Evolutionary conservation across 2,888 invertebrate genomes (phyloP).

Genomic region (Ramazzottius varieornatus): DNA sequence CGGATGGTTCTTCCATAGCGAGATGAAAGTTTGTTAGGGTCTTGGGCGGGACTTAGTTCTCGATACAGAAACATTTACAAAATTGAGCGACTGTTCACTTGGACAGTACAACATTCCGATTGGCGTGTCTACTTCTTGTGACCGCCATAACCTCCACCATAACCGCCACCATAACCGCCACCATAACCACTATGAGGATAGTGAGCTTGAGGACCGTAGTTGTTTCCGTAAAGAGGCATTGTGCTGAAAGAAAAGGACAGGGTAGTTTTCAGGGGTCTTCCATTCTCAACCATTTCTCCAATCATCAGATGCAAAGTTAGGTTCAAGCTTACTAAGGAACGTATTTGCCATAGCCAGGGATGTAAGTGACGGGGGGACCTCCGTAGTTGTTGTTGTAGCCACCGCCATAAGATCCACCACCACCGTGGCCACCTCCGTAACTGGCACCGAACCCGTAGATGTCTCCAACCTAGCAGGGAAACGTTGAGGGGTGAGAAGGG

Average conservation of each 20-base stretch:
- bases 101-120: too few species aligned
- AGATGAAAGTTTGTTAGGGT: too few species aligned
- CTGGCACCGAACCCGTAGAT: background rate
- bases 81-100: too few species aligned
- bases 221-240: background rate
- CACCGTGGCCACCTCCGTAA: background rate
- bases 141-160: too few species aligned
- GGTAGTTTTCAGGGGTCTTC: background rate
- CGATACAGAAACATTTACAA: too few species aligned
- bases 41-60: too few species aligned
- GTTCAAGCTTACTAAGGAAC: background rate
- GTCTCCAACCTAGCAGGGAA: background rate
- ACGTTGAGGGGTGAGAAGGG: background rate
- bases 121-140: too few species aligned
- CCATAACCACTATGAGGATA: background rate
- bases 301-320: background rate
- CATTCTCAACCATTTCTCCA: background rate
- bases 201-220: background rate
- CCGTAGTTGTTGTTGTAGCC: background rate
- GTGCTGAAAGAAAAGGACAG: background rate
- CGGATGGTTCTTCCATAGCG: too few species aligned
- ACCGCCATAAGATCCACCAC: background rate
- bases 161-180: too few species aligned
- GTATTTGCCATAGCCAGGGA: background rate
- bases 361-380: conserved; percentile 1